Conservation (phyloP, 2,797 vertebrate genomes). For the Pipistrellus kuhlii region DNA sequence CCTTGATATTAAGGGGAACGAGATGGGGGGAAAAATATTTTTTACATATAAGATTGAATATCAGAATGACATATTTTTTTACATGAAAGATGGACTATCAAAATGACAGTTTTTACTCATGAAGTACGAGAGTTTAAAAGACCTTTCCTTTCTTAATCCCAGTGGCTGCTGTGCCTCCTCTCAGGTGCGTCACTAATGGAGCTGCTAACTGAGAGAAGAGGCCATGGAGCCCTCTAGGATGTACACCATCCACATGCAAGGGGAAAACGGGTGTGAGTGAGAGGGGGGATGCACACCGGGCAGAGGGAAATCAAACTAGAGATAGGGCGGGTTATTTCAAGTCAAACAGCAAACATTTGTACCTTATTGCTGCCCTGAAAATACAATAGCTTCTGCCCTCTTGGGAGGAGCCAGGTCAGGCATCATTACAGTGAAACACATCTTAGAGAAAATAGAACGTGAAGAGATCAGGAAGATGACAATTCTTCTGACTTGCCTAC, state of each 20-base stretch:
- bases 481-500: not conserved
- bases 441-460: slow-evolving; percentile 3
- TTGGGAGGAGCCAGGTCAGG: not conserved
- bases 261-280: not conserved
- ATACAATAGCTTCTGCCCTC: not conserved
- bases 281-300: not conserved
- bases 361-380: not conserved
- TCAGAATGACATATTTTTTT: not conserved
- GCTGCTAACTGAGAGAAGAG: not conserved
- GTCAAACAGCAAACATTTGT: not conserved
- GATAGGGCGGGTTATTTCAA: not conserved
- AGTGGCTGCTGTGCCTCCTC: not conserved
- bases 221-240: not conserved
- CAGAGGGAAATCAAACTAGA: not conserved
- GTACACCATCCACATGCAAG: not conserved
- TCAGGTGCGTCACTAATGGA: not conserved
- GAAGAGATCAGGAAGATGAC: not conserved
- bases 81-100: not conserved
- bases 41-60: not conserved
- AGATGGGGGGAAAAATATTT: not conserved
- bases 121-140: not conserved
- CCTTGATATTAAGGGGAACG: not conserved
- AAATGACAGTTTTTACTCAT: not conserved
- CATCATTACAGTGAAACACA: not conserved
- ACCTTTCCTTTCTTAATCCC: not conserved